Base-by-base conservation (phyloP, 2,113 vertebrate genomes). In the Sphaerodactylus townsendi region DNA sequence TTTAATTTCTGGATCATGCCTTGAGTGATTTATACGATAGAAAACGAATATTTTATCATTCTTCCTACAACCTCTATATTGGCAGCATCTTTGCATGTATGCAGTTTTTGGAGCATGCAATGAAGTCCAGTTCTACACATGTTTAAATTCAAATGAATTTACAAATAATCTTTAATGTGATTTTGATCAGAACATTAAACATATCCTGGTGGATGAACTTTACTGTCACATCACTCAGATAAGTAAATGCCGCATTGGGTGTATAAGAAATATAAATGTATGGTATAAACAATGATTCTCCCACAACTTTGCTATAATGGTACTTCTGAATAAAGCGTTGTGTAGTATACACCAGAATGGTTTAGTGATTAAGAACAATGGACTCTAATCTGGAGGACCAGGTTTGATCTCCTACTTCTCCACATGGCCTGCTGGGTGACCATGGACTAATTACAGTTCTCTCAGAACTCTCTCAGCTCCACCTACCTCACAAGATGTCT, bases 111-210 rank as follows among this genome's bases (percentile, higher is more conserved):
- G n/a, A n/a, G n/a, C n/a, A n/a, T n/a, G n/a, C n/a, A n/a, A n/a
- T n/a, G n/a, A n/a, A n/a, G n/a, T n/a, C n/a, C n/a, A n/a, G n/a
- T n/a, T n/a, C n/a, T n/a, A n/a, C n/a, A n/a, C n/a, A n/a, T n/a
- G n/a, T 53, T 4, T 53, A 53, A 53, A 78, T 62, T 84, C 50
- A 84, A 71, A 62, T 46, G 9, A 35, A 41, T 77, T 62, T 85
- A 44, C 37, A 25, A 41, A 75, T 56, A 11, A 35, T 62, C 33
- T 82, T 68, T 50, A 68, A 68, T 23, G 25, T 46, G 0, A 23
- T 65, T 83, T 79, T 79, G 0, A 46, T 74, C 78, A 48, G 46
- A 87, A 68, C 30, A 59, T 2, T 17, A 78, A 72, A 68, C 15
- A 35, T 68, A 50, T 50, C 48, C 10, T 4, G 21, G 19, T 7